These are phyloP conservation scores for Clunio marinus DNA, from an alignment of 2,888 invertebrate genomes.

Conservation along the genomic window DNA sequence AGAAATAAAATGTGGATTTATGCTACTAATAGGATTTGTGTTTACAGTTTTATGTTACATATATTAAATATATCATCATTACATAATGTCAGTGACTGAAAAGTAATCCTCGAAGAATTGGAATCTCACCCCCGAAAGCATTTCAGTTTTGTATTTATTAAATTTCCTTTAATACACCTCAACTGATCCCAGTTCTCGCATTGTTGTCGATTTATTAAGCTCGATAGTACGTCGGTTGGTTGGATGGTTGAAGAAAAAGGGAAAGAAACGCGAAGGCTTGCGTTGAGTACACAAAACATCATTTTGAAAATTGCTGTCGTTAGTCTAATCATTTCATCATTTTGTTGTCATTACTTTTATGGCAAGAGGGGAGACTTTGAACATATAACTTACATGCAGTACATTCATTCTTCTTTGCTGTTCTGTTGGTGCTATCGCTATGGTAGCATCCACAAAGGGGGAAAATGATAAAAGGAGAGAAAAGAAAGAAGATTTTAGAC, in stretches of 20 bases:
- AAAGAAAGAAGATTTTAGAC: too few relatives aligned
- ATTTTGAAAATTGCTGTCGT: conserved; percentile 34
- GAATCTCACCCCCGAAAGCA: too few relatives aligned
- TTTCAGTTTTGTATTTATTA: too few relatives aligned
- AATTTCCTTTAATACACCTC: background rate
- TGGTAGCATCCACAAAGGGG: too few relatives aligned
- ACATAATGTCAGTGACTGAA: too few relatives aligned
- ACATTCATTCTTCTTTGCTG: background rate
- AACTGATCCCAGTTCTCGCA: conserved; percentile 2
- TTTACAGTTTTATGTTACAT: too few relatives aligned
- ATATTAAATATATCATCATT: too few relatives aligned
- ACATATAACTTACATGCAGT: background rate
- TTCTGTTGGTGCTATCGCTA: background rate
- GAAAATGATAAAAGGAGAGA: background rate
- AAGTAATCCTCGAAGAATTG: too few relatives aligned
- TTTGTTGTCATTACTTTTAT: conserved; percentile 33
- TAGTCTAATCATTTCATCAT: conserved; percentile 37
- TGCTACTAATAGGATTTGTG: too few relatives aligned
- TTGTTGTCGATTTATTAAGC: conserved; percentile 9
- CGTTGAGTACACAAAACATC: conserved; percentile 1
- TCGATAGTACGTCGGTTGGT: too few relatives aligned
- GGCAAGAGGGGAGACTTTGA: background rate
- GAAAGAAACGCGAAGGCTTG: background rate
- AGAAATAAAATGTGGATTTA: too few relatives aligned
- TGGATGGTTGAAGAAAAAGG: background rate